Evolutionary conservation across 35 echinoderm and acorn worm genomes (phyloP).

Genomic region (Ptychodera flava): DNA sequence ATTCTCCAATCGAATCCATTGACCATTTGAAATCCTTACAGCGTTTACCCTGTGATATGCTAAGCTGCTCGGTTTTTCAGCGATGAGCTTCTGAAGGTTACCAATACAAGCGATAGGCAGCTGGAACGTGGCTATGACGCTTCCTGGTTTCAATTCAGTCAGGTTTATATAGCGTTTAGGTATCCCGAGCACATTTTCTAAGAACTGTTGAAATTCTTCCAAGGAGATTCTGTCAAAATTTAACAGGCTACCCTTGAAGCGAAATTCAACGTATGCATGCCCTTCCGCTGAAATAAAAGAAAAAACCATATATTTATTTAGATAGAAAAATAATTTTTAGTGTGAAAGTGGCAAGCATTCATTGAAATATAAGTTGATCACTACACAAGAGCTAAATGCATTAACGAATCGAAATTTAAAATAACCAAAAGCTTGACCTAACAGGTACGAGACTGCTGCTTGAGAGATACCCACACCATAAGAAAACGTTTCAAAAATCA

Average conservation of each 20-base stretch:
- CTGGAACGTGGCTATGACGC: neutral
- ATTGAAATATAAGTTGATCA: too few relatives aligned
- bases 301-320: too few relatives aligned
- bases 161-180: neutral
- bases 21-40: neutral
- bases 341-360: too few relatives aligned
- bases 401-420: too few relatives aligned
- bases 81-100: neutral
- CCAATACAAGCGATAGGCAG: neutral
- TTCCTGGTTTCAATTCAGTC: neutral
- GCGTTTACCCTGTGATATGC: neutral
- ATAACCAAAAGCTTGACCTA: too few relatives aligned
- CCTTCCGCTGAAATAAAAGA: neutral
- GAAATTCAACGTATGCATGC: neutral
- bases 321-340: too few relatives aligned
- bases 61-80: neutral
- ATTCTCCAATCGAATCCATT: neutral
- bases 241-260: neutral
- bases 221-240: neutral
- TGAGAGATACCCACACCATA: too few relatives aligned
- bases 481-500: too few relatives aligned
- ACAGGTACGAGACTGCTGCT: too few relatives aligned
- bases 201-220: neutral
- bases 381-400: too few relatives aligned
- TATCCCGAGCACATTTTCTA: neutral